A percentile compares a stretch with the other conserved stretches of the same genome.
Evolutionary conservation across 2,797 vertebrate genomes (phyloP).

Genomic region (Smutsia temminckii): DNA sequence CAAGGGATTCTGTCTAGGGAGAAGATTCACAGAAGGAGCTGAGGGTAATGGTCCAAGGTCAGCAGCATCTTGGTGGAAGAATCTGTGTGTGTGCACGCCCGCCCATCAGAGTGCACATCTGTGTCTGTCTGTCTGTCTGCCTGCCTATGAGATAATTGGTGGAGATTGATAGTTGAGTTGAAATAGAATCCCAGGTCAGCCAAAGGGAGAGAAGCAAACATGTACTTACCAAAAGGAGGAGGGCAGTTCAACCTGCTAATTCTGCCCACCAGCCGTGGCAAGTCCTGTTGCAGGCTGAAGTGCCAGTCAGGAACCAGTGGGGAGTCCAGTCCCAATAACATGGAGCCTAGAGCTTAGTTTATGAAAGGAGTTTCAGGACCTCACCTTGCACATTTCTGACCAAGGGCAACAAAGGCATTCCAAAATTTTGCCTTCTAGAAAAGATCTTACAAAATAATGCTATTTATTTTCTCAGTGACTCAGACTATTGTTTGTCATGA

Average conservation of each 20-base stretch:
- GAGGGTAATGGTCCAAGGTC: background rate
- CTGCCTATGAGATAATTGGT: background rate
- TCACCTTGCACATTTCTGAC: background rate
- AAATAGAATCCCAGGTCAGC: background rate
- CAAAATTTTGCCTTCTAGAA: background rate
- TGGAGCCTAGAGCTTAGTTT: background rate
- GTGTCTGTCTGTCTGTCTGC: background rate
- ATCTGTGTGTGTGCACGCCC: rapidly evolving
- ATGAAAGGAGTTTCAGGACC: background rate
- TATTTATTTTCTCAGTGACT: background rate
- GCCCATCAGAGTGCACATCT: too few relatives aligned
- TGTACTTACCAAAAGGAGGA: background rate
- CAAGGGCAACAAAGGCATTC: background rate
- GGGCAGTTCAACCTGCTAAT: too few relatives aligned
- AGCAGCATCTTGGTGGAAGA: background rate
- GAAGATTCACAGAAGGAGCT: too few relatives aligned
- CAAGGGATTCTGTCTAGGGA: background rate
- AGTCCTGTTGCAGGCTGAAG: rapidly evolving
- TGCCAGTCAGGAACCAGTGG: background rate
- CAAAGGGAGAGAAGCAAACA: background rate
- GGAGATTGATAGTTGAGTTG: rapidly evolving
- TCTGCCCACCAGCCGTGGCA: rapidly evolving
- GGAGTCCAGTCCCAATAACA: rapidly evolving
- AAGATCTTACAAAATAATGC: background rate
- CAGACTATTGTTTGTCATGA: background rate